Evolutionary conservation across 2,888 invertebrate genomes (phyloP).

Genomic region (Xestia xanthographa): DNA sequence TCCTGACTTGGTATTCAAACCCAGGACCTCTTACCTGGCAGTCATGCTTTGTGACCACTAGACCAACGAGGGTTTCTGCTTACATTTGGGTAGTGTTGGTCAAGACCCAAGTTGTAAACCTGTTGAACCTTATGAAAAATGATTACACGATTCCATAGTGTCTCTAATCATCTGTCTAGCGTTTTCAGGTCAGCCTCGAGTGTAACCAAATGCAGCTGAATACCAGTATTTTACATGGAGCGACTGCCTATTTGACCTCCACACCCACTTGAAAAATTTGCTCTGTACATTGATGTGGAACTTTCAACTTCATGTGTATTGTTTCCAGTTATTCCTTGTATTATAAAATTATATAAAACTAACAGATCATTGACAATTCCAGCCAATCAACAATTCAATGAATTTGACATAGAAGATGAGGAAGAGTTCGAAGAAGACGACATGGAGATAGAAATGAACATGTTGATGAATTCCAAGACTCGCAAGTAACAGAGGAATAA

Average conservation of each 20-base stretch:
- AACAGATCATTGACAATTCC: slow-evolving; percentile 31
- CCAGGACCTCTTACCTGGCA: background rate
- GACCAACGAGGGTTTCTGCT: background rate
- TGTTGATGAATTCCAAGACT: slow-evolving; percentile 75
- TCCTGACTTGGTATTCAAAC: no score
- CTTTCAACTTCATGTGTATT: background rate
- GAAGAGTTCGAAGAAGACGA: slow-evolving; percentile 69
- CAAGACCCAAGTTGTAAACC: background rate
- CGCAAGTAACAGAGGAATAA: background rate
- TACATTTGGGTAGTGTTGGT: background rate
- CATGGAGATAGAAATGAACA: slow-evolving; percentile 81
- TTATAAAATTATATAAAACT: background rate
- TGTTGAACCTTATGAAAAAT: no score
- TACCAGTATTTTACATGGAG: no score
- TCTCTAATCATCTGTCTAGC: no score
- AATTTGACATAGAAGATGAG: slow-evolving; percentile 72
- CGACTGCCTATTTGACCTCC: no score
- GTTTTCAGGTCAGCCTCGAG: no score
- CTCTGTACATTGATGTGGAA: background rate
- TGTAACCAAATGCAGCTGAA: no score
- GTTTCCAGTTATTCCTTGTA: background rate
- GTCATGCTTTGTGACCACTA: background rate
- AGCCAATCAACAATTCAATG: slow-evolving; percentile 51
- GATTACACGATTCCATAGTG: no score
- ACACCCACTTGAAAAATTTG: no score